A percentile compares a stretch with the other conserved stretches of the same genome.
These are phyloP conservation scores for Hylaeus volcanicus DNA, from an alignment of 1,140 invertebrate species.

Conservation along the genomic window DNA sequence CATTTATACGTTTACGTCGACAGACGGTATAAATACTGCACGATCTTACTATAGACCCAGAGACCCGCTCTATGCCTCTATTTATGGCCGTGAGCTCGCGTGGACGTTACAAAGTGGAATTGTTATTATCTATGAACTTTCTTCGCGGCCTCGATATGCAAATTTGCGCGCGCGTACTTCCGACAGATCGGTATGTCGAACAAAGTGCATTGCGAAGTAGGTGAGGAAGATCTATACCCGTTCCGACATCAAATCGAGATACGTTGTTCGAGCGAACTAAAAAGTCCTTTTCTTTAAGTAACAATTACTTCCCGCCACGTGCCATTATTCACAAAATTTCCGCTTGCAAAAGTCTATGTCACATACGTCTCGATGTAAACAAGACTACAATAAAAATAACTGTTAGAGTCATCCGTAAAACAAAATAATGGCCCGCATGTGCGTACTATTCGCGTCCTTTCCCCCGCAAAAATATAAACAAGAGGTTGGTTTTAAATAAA, in stretches of 20 bases:
- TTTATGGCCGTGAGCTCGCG: conserved; percentile 44
- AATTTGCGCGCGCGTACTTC: conserved; percentile 33
- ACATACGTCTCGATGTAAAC: too few species aligned
- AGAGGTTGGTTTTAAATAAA: background rate
- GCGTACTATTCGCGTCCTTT: too few species aligned
- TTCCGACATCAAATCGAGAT: conserved; percentile 1
- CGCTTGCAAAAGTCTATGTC: too few species aligned
- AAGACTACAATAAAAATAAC: too few species aligned
- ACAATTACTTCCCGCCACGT: too few species aligned
- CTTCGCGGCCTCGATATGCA: conserved; percentile 57
- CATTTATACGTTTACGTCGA: conserved; percentile 65
- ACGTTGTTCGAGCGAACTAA: conserved; percentile 5
- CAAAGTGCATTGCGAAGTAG: conserved; percentile 27
- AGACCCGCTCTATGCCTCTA: conserved; percentile 60
- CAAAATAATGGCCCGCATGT: too few species aligned
- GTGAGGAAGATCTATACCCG: background rate
- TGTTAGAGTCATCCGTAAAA: too few species aligned
- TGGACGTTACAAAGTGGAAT: conserved; percentile 49
- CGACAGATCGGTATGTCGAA: conserved; percentile 33
- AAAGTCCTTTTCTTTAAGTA: background rate
- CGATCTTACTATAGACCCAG: conserved; percentile 65
- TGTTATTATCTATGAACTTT: conserved; percentile 61
- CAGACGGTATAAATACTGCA: conserved; percentile 70
- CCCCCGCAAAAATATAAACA: too few species aligned
- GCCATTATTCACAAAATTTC: too few species aligned